Conservation (phyloP, 2,888 invertebrate species). For the Philopedon plagiatum region DNA sequence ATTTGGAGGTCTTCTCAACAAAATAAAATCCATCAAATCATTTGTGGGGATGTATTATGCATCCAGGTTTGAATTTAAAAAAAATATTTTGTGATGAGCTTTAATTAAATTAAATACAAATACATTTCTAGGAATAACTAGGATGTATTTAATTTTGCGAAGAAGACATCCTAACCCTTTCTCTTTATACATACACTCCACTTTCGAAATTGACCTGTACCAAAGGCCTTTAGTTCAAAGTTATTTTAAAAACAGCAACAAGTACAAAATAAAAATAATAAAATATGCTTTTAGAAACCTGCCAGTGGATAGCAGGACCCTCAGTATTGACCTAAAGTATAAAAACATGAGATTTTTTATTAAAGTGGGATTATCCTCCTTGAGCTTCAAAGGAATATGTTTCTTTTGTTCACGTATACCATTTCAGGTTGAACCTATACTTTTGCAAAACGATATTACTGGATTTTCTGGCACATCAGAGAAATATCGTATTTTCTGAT, state of each 20-base stretch:
- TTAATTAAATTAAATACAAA: no score
- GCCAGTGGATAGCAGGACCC: neutral
- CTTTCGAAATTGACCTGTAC: no score
- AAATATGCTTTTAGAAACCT: neutral
- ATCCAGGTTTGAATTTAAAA: no score
- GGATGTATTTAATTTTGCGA: no score
- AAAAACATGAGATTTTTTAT: conserved; percentile 27
- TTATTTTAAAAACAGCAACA: neutral
- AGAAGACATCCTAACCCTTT: no score
- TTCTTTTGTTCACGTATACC: conserved; percentile 20
- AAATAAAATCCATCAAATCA: no score
- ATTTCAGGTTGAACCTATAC: conserved; percentile 15
- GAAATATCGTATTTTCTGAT: conserved; percentile 4
- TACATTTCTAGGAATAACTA: no score
- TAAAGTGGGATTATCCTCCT: conserved; percentile 13
- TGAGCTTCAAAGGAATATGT: conserved; percentile 26
- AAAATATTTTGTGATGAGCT: no score
- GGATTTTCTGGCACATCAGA: conserved; percentile 25
- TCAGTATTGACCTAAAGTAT: conserved; percentile 15
- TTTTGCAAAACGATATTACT: conserved; percentile 27
- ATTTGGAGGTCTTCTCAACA: no score
- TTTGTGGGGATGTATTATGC: no score
- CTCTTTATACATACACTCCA: no score
- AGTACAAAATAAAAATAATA: neutral
- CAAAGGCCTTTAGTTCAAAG: neutral